Conservation (phyloP, 2,888 invertebrate genomes). For the Kuschelorhynchus macadamiae region DNA sequence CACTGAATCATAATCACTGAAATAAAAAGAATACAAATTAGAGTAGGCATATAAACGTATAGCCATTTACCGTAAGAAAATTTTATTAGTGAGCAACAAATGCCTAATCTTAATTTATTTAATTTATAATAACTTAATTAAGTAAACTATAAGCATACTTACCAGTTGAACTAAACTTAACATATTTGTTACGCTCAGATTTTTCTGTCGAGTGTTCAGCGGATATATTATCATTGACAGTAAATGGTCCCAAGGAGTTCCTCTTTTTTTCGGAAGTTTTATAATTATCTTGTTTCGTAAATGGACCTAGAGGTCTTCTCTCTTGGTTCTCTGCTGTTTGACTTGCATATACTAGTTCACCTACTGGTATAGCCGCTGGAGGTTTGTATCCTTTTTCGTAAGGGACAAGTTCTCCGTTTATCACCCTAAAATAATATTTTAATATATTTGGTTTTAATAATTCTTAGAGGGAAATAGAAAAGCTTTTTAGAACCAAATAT, state of each 20-base stretch:
- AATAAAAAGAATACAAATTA: too few species aligned
- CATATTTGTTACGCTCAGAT: slow-evolving; percentile 37
- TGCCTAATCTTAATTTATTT: too few species aligned
- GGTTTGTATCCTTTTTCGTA: slow-evolving; percentile 80
- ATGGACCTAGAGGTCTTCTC: slow-evolving; percentile 71
- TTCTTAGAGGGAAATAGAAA: too few species aligned
- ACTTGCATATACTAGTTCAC: slow-evolving; percentile 71
- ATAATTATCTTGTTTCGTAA: slow-evolving; percentile 75
- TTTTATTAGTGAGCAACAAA: too few species aligned
- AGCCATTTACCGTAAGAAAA: too few species aligned
- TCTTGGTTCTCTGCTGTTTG: slow-evolving; percentile 53
- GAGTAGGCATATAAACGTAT: too few species aligned
- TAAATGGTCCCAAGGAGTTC: slow-evolving; percentile 71
- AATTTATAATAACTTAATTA: too few species aligned
- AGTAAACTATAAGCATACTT: too few species aligned
- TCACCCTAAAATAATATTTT: slow-evolving; percentile 75
- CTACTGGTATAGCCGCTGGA: slow-evolving; percentile 74
- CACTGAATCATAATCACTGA: too few species aligned
- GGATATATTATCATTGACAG: slow-evolving; percentile 72
- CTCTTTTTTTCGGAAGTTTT: slow-evolving; percentile 59
- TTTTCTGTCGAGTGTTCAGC: slow-evolving; percentile 52
- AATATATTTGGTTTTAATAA: too few species aligned
- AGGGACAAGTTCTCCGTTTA: slow-evolving; percentile 85
- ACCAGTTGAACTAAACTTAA: slow-evolving; percentile 52
- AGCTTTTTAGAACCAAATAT: too few species aligned